Evolutionary conservation across 2,113 vertebrate genomes (phyloP), one percentile per base, ranked within the genome.

Genomic region (Corythornis madagascariensis): DNA sequence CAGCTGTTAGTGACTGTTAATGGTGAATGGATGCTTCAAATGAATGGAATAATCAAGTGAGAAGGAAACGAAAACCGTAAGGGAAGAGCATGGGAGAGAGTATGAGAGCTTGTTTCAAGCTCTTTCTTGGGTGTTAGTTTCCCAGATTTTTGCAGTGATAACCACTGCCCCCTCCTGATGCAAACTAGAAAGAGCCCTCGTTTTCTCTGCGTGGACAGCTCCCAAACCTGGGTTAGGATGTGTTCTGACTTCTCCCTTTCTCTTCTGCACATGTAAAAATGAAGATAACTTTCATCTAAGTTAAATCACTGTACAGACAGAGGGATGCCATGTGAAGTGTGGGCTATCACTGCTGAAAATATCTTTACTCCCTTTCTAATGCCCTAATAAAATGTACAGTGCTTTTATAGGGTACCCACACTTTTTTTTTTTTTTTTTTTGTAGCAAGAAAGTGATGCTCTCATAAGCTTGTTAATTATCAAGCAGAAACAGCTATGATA

Each of bases 121-220:
- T 50, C 11, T 83, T 60, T 28, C 6, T 25, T 28, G 9, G 26
- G 4, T 7, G 6, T 19, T 20, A 9, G 9, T 19, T 63, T 48
- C 43, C 16, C 19, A 6, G 3, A 4, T 61, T 75, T 67, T 86
- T 72, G 31, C 4, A 0, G 13, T 69, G 69, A 92, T 75, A 80
- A 42, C 61, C 92, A 94, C 25, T 95, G 71, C 59, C 86, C 87
- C 71, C 91, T 97, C 88, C 93, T 96, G 90, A 88, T 48, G 33
- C 3, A 6, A 66, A 4, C 5, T 6, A 59, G 40, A 94, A 95
- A 78, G 61, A 91, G 11, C 7, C 22, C 16, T 64, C 24, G 3
- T 50, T 83, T 96, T 79, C 31, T 38, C 25, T 10, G 12, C 4
- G 1, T 35, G 6, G 16, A 12, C 29, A 35, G 13, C 28, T 33